Evolutionary conservation across 2,113 vertebrate genomes (phyloP).

Genomic region (Ceyx cyanopectus): DNA sequence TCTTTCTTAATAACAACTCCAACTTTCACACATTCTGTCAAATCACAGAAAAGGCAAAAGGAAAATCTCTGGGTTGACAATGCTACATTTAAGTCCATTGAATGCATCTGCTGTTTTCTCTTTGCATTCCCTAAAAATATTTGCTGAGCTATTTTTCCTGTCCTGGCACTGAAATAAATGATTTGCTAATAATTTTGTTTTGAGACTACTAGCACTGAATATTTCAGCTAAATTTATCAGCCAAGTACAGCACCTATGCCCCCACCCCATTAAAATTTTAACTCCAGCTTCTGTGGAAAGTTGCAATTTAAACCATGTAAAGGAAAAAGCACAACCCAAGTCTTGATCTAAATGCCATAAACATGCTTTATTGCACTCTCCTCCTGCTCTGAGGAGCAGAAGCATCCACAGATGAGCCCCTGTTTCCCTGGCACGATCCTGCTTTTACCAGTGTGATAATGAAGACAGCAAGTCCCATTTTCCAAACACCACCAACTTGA

Average conservation of each 20-base stretch:
- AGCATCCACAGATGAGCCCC: neutral
- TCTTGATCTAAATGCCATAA: neutral
- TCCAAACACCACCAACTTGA: neutral
- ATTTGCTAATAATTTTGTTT: neutral
- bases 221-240: neutral
- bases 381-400: neutral
- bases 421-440: neutral
- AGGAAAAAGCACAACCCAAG: neutral
- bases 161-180: neutral
- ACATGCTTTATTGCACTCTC: neutral
- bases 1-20: neutral
- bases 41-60: neutral
- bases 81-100: neutral
- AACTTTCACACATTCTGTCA: neutral
- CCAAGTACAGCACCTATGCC: neutral
- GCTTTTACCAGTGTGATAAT: neutral
- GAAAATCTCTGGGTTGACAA: neutral
- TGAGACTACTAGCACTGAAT: neutral
- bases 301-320: neutral
- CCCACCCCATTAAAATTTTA: neutral
- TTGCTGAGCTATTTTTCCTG: neutral
- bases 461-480: neutral
- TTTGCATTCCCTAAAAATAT: neutral
- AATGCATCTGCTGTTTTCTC: neutral
- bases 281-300: neutral